phyloP scores from a whole-genome alignment of 2,113 vertebrate species.

The Mirounga angustirostris region DNA sequence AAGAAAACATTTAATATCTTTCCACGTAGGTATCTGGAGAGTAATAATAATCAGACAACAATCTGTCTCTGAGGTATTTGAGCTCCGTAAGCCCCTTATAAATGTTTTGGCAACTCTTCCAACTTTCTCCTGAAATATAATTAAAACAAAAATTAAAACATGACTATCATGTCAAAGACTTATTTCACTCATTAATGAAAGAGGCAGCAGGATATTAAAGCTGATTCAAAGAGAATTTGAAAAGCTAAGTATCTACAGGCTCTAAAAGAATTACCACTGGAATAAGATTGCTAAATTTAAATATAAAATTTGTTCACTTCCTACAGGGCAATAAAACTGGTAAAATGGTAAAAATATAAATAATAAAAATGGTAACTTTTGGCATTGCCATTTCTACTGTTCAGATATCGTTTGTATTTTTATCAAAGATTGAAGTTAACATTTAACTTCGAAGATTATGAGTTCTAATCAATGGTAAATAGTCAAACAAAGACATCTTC shows the following conservation, averaged over 20 bases:
- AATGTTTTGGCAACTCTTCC: conserved; percentile 23
- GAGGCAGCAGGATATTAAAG: conserved; percentile 46
- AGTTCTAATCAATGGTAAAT: background rate
- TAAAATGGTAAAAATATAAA: conserved; percentile 25
- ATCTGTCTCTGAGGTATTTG: background rate
- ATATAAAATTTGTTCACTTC: background rate
- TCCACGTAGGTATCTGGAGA: background rate
- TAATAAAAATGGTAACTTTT: background rate
- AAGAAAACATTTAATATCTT: background rate
- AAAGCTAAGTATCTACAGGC: conserved; percentile 13
- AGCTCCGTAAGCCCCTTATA: background rate
- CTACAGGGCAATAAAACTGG: background rate
- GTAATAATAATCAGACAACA: background rate
- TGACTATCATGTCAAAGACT: conserved; percentile 40
- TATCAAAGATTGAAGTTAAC: conserved; percentile 47
- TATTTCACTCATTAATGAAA: conserved; percentile 68
- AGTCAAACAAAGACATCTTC: background rate
- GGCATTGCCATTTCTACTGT: background rate
- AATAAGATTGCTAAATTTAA: conserved; percentile 15
- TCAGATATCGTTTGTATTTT: conserved; percentile 4
- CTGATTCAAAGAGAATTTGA: conserved; percentile 70
- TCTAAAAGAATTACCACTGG: background rate
- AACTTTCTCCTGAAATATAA: conserved; percentile 55
- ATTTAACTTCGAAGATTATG: background rate
- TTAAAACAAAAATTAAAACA: background rate